Base-by-base conservation (phyloP, 2,888 invertebrate genomes). In the Drosophila sordidapex region DNA sequence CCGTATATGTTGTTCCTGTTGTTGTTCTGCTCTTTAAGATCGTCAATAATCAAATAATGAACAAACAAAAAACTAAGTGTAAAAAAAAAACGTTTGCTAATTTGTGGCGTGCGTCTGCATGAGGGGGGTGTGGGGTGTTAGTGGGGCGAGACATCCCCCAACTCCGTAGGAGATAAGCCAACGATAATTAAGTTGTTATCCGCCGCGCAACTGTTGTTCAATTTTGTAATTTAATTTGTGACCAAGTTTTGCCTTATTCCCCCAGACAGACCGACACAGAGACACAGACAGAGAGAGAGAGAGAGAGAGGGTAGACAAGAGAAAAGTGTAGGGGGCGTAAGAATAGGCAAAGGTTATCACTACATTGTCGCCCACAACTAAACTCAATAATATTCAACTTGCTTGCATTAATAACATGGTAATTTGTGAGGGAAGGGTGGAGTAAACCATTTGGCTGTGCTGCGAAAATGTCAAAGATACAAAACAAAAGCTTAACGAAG, bases 141-240 rank as follows among this genome's bases (percentile, higher is more conserved):
- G 49, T 8, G 35, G 31, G 0, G 13, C 33, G 18, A 7, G 6
- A 11, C 33, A 4, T 46, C 15, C 7, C 7, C 25, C 46, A 25
- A 15, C 25, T 46, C 25, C 8, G 15, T 46, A 15, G 46, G 4
- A 46, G 25, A 7, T 15, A 25, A 46, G 67, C 46, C 40, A 52
- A 71, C 57, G 70, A 80, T 80, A 85, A 88, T 85, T 88, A 83
- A 80, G 86, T 87, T 85, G 83, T 65, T 84, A 73, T 66, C 38
- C 66, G 46, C n/a, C 49, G 51, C 53, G 65, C 61, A 65, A 58
- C 70, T 81, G 71, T 74, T 71, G 73, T 71, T 76, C 66, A 69
- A 74, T 70, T 75, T 70, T 72, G 69, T 83, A 88, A 83, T 83
- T 83, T 66, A 81, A 83, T 78, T 88, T 57, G 68, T 72, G 62